phyloP scores from a whole-genome alignment of 1,140 invertebrate genomes.

The Varroa destructor region DNA sequence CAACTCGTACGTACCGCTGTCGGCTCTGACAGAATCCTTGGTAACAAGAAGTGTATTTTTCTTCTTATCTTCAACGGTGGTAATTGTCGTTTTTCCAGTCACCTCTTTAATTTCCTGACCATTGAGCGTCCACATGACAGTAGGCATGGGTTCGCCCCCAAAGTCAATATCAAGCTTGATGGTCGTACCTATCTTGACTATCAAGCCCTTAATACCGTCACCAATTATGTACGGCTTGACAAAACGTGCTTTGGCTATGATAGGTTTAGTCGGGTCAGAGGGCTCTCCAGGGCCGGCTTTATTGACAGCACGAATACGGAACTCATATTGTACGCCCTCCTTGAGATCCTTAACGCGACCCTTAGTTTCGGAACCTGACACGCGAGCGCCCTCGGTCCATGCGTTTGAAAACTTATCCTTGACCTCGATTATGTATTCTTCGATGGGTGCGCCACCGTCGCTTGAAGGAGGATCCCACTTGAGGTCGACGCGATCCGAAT shows the following conservation, averaged over 20 bases:
- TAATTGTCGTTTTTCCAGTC: slow-evolving; percentile 33
- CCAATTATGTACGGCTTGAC: slow-evolving; percentile 85
- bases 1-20: slow-evolving; percentile 80
- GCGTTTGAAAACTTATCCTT: slow-evolving; percentile 75
- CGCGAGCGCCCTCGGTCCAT: slow-evolving; percentile 76
- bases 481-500: slow-evolving; percentile 82
- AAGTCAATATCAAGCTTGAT: slow-evolving; percentile 86
- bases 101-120: slow-evolving; percentile 59
- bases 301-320: slow-evolving; percentile 85
- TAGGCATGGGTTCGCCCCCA: slow-evolving; percentile 83
- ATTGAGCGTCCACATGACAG: slow-evolving; percentile 63
- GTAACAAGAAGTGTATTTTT: slow-evolving; percentile 78
- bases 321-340: slow-evolving; percentile 90
- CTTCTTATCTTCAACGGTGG: slow-evolving; percentile 47
- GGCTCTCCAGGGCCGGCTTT: slow-evolving; percentile 87
- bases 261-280: slow-evolving; percentile 82
- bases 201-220: slow-evolving; percentile 64
- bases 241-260: slow-evolving; percentile 85
- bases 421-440: slow-evolving; percentile 85
- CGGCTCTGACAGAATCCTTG: slow-evolving; percentile 62
- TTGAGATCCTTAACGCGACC: slow-evolving; percentile 75
- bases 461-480: slow-evolving; percentile 72
- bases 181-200: slow-evolving; percentile 83
- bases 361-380: slow-evolving; percentile 57
- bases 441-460: slow-evolving; percentile 87